A percentile compares a stretch with the other conserved stretches of the same genome.
Evolutionary conservation across 2,113 vertebrate genomes (phyloP).

Genomic region (Scomber japonicus): DNA sequence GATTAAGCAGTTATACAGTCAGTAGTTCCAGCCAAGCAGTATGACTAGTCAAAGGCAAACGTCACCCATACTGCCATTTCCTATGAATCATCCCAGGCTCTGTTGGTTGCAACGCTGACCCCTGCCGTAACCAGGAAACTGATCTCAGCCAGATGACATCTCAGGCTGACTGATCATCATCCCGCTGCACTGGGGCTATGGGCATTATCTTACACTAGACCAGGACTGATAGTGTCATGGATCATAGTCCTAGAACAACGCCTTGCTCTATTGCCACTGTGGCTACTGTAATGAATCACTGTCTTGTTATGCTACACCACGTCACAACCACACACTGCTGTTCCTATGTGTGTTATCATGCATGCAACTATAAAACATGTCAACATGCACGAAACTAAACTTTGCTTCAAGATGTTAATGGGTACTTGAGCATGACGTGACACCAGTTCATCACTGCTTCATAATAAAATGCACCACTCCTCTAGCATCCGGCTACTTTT

Average conservation of each 20-base stretch:
- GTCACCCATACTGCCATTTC: background rate
- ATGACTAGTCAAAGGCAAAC: background rate
- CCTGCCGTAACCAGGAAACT: slow-evolving; percentile 45
- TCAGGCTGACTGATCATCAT: slow-evolving; percentile 28
- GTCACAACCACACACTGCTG: background rate
- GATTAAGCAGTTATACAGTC: slow-evolving; percentile 33
- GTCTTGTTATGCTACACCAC: background rate
- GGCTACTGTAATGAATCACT: slow-evolving; percentile 17
- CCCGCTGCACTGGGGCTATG: slow-evolving; percentile 4
- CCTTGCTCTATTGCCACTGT: slow-evolving; percentile 9
- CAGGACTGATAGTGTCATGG: slow-evolving; percentile 26
- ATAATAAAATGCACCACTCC: background rate
- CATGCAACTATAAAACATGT: background rate
- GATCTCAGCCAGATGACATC: slow-evolving; percentile 4
- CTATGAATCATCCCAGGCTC: slow-evolving; percentile 7
- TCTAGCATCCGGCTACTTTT: background rate
- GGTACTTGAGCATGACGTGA: background rate
- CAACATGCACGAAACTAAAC: background rate
- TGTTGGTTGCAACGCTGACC: slow-evolving; percentile 17
- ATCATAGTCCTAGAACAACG: slow-evolving; percentile 23
- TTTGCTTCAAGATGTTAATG: background rate
- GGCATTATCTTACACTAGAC: background rate
- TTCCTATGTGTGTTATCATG: background rate
- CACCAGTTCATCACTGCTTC: background rate
- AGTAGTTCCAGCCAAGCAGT: slow-evolving; percentile 10